Evolutionary conservation across 2,797 vertebrate species (phyloP), one percentile per base, ranked within the genome.

Genomic region (Danio tinwini): DNA sequence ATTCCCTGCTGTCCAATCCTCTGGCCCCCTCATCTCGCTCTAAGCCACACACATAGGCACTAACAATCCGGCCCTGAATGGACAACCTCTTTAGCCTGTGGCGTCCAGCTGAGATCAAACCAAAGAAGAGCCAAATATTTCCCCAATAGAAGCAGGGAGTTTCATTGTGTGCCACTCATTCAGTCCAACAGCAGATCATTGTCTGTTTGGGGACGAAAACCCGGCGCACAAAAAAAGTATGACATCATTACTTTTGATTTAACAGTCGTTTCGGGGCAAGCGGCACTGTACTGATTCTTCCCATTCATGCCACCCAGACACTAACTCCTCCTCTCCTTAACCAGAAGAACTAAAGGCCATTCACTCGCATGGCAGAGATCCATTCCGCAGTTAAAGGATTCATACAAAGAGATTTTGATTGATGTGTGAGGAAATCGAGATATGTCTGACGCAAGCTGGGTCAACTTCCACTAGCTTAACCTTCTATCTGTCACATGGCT

Each of bases 131-230:
- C 86, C 87, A 91, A 90, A 92, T 88, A 88, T 88, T 90, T 90
- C 77, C 87, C 85, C 89, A 91, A 88, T 87, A 86, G 80, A 45
- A 85, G 86, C 76, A 67, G 82, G 81, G 87, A 82, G 87, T 88
- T 89, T 91, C 88, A 90, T 90, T 88, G 87, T 82, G 82, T 83
- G 86, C 85, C 44, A 83, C 88, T 87, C 90, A 86, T 88, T 89
- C 84, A 90, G 82, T 82, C 79, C 80, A 75, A 85, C 81, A 78
- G 80, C 79, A 76, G 84, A 91, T 91, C 81, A 90, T 87, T 91
- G 91, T 92, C 79, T 81, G 83, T 84, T 88, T 89, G 65, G 80
- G 76, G 61, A 82, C 29, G 78, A 77, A 85, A 84, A 90, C 83
- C 82, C 87, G 84, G 53, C 65, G 73, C 63, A 73, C 86, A 89